Evolutionary conservation across 2,888 invertebrate genomes (phyloP).

Genomic region (Napeogenes inachia): DNA sequence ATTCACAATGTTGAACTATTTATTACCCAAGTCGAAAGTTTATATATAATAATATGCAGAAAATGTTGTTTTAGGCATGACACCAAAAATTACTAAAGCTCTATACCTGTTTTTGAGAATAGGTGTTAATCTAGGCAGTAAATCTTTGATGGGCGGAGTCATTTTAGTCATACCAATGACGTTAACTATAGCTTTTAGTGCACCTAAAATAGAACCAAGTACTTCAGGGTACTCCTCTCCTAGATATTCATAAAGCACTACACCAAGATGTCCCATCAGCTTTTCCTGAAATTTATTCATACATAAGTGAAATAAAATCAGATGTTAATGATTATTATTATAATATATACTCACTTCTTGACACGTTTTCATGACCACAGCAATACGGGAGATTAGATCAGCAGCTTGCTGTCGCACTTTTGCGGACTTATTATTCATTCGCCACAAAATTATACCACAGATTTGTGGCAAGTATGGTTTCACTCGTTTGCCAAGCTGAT

Average conservation of each 20-base stretch:
- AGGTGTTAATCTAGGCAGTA: constrained; percentile 96
- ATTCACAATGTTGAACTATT: constrained; percentile 8
- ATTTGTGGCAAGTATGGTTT: constrained; percentile 99
- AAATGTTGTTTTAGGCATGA: not conserved
- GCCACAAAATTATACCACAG: constrained; percentile 99
- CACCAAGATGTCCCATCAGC: constrained; percentile 99
- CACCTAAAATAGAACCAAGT: constrained; percentile 97
- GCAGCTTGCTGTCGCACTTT: constrained; percentile 99
- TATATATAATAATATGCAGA: too few species aligned
- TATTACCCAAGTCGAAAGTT: not conserved
- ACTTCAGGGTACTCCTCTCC: constrained; percentile 99
- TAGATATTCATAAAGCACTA: constrained; percentile 98
- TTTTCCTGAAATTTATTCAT: constrained; percentile 83
- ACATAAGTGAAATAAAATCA: not conserved
- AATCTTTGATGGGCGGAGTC: constrained; percentile 99
- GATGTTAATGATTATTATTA: not conserved
- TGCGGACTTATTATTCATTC: constrained; percentile 99
- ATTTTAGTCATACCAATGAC: constrained; percentile 99
- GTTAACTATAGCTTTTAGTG: constrained; percentile 99
- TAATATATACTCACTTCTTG: constrained; percentile 83
- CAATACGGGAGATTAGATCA: constrained; percentile 98
- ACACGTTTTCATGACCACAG: constrained; percentile 99
- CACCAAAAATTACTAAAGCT: not conserved
- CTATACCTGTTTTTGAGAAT: constrained; percentile 96
- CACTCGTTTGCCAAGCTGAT: constrained; percentile 96